Evolutionary conservation across 2,797 vertebrate species (phyloP).

Genomic region (Xerus rutilus): DNA sequence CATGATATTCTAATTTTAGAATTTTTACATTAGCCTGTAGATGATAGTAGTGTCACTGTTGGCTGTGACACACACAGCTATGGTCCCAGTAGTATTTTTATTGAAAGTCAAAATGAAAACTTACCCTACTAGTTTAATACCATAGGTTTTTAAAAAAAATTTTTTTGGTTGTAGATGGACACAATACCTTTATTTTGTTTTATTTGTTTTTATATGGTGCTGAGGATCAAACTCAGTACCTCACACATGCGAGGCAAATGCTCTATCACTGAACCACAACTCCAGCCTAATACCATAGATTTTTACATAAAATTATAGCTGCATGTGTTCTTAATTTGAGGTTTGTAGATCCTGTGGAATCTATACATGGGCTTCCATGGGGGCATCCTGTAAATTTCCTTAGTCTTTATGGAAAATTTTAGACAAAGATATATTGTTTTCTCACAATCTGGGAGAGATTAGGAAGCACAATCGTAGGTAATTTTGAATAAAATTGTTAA

Average conservation of each 20-base stretch:
- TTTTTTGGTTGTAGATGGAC: no score
- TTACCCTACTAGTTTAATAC: slow-evolving; percentile 31
- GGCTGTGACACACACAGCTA: slow-evolving; percentile 28
- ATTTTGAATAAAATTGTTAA: slow-evolving; percentile 49
- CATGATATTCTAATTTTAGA: background rate
- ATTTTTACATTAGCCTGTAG: background rate
- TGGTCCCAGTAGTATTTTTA: slow-evolving; percentile 14
- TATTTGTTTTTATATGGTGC: no score
- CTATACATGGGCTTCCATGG: background rate
- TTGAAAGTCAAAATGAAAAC: slow-evolving; percentile 57
- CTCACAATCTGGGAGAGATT: background rate
- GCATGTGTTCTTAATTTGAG: slow-evolving; percentile 26
- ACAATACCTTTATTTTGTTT: no score
- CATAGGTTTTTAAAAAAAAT: slow-evolving; percentile 55
- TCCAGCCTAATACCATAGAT: background rate
- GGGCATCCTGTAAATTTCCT: slow-evolving; percentile 14
- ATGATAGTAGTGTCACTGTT: background rate
- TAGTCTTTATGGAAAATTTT: background rate
- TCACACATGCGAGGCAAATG: no score
- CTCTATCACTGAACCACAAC: no score
- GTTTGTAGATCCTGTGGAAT: background rate
- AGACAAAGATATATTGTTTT: background rate
- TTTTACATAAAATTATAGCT: slow-evolving; percentile 57
- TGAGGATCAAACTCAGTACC: no score
- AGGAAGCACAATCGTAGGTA: slow-evolving; percentile 4